Evolutionary conservation across 2,797 vertebrate genomes (phyloP).

Genomic region (Leptatherina wallacei): DNA sequence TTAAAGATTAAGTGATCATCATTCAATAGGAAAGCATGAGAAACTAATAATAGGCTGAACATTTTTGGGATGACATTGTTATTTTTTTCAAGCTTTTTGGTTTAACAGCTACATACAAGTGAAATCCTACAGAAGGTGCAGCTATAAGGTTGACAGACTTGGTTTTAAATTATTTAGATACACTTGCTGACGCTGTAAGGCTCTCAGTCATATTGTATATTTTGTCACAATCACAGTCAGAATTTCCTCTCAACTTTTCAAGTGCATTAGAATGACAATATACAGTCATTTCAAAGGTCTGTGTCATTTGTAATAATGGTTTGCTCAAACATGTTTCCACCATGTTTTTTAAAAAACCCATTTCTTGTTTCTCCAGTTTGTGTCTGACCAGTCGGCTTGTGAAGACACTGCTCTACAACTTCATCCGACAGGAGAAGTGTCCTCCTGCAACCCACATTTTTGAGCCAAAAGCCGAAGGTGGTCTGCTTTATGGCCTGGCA

Average conservation of each 20-base stretch:
- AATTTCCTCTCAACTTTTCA: neutral
- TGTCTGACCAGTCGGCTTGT: conserved; percentile 94
- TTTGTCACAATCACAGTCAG: neutral
- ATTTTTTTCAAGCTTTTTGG: no score
- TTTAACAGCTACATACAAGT: no score
- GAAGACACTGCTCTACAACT: conserved; percentile 97
- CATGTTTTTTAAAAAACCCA: conserved; percentile 1
- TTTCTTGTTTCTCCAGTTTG: conserved; percentile 80
- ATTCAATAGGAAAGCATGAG: no score
- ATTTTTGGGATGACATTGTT: no score
- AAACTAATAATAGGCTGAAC: no score
- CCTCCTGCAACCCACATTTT: conserved; percentile 90
- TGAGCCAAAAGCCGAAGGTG: conserved; percentile 89
- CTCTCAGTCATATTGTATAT: neutral
- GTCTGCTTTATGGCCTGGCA: conserved; percentile 94
- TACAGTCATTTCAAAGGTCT: neutral
- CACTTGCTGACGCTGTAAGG: neutral
- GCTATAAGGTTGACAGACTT: no score
- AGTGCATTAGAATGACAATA: neutral
- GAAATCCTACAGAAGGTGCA: no score
- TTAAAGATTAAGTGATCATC: no score
- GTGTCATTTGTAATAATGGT: neutral
- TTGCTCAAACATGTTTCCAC: neutral
- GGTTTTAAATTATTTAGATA: no score
- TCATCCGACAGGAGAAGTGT: conserved; percentile 96